phyloP scores from a whole-genome alignment of 2,888 invertebrate genomes.

The Cyaniris semiargus region DNA sequence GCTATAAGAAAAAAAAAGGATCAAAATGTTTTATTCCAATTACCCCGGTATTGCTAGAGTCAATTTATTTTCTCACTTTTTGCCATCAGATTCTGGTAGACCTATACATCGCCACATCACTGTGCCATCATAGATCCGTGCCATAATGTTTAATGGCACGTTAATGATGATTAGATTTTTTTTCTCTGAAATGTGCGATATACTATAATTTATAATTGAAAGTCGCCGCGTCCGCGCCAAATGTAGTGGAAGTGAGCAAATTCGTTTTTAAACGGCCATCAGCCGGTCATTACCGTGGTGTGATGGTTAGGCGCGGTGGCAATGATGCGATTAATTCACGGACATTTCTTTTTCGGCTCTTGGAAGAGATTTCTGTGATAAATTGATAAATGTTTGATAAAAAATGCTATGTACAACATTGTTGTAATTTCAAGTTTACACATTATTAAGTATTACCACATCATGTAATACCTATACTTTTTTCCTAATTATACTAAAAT shows the following conservation, averaged over 20 bases:
- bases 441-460: too few species aligned
- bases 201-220: slow-evolving; percentile 19
- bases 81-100: too few species aligned
- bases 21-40: too few species aligned
- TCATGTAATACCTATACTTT: too few species aligned
- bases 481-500: too few species aligned
- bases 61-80: too few species aligned
- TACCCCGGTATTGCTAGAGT: too few species aligned
- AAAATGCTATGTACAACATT: too few species aligned
- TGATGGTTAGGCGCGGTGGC: slow-evolving; percentile 56
- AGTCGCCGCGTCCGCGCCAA: slow-evolving; percentile 53
- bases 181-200: not conserved
- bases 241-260: slow-evolving; percentile 81
- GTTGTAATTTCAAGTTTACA: too few species aligned
- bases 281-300: slow-evolving; percentile 77
- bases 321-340: slow-evolving; percentile 33
- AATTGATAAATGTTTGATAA: too few species aligned
- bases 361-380: not conserved
- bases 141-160: not conserved
- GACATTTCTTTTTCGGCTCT: not conserved
- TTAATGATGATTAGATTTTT: not conserved
- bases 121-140: not conserved
- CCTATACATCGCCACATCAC: too few species aligned
- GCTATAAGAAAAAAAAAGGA: too few species aligned
- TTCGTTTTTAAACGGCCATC: slow-evolving; percentile 82